Evolutionary conservation across 1,140 invertebrate genomes (phyloP).

Genomic region (Meloidogyne hapla): DNA sequence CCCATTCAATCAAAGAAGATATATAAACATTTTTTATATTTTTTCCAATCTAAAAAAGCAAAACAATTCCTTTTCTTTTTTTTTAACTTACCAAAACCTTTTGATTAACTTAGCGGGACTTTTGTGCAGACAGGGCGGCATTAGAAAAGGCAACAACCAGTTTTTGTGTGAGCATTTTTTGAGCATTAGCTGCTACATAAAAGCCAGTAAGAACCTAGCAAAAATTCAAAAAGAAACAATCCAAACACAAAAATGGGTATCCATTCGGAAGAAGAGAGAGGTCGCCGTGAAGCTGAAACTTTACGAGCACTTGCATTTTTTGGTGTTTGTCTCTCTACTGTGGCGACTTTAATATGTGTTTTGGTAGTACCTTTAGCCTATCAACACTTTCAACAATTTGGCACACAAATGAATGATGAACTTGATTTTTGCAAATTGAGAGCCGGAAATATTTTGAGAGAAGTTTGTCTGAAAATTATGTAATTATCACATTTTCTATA

Average conservation of each 20-base stretch:
- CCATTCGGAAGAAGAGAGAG: conserved; percentile 32
- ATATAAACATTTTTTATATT: background rate
- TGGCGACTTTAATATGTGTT: conserved; percentile 57
- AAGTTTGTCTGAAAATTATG: conserved; percentile 38
- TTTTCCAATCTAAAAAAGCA: background rate
- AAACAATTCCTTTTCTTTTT: background rate
- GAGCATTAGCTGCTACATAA: background rate
- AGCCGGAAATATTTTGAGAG: conserved; percentile 57
- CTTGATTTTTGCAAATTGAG: conserved; percentile 59
- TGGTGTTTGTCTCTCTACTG: conserved; percentile 52
- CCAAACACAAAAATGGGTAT: conserved; percentile 8
- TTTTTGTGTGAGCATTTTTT: background rate
- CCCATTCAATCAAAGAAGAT: background rate
- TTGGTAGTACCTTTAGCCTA: conserved; percentile 56
- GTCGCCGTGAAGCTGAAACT: conserved; percentile 34
- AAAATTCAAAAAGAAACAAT: conserved; percentile 3
- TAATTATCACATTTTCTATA: conserved; percentile 37
- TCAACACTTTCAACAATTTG: conserved; percentile 50
- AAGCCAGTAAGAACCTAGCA: conserved; percentile 1
- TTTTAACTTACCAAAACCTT: background rate
- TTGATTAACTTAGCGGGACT: conserved; percentile 5
- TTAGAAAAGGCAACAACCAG: conserved; percentile 2
- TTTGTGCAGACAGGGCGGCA: background rate
- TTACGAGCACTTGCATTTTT: conserved; percentile 54
- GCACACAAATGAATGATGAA: conserved; percentile 58